Evolutionary conservation across 2,797 vertebrate genomes (phyloP), one percentile per base, ranked within the genome.

Genomic region (Silurus lanzhouensis): DNA sequence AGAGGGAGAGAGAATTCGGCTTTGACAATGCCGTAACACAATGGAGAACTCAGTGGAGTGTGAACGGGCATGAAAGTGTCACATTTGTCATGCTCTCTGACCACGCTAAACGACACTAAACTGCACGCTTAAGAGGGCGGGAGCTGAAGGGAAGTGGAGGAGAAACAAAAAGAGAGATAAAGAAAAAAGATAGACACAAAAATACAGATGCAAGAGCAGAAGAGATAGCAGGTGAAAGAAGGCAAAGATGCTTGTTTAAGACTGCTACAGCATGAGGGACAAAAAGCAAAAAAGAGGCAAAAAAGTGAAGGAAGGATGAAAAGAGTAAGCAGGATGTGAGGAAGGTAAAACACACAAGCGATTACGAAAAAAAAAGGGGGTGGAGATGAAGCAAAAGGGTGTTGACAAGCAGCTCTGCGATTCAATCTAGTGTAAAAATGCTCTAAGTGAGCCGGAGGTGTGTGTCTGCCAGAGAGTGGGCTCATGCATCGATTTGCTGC

Each of bases 71-170:
- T 93, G 93, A 95, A 95, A 95, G 94, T 93, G 93, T 95, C 94
- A 93, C 94, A 94, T 95, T 94, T 94, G 94, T 95, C 94, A 95
- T 92, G 95, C 93, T 94, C 92, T 78, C 93, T 95, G 95, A 93
- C 92, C 94, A 95, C 91, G 91, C 94, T 95, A 95, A 95, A 94
- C 88, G 91, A 91, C 90, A 90, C 93, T 95, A 95, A 96, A 93
- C 91, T 90, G 89, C 92, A 93, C 92, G 90, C 94, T 95, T 95
- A 95, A 93, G 90, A 91, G 92, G 90, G 90, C 86, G 79, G 90
- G 90, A 91, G 91, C 90, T 88, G 84, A 22, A 58, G 75, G 31
- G 81, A 79, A 71, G 38, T 70, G 58, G 22, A 74, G 82, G 58
- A 46, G 52, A 31, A 55, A 83, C 22, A 71, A 68, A 46, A 71